A percentile compares a stretch with the other conserved stretches of the same genome.
Evolutionary conservation across 1,140 invertebrate genomes (phyloP).

Genomic region (Probaryconus sp.): DNA sequence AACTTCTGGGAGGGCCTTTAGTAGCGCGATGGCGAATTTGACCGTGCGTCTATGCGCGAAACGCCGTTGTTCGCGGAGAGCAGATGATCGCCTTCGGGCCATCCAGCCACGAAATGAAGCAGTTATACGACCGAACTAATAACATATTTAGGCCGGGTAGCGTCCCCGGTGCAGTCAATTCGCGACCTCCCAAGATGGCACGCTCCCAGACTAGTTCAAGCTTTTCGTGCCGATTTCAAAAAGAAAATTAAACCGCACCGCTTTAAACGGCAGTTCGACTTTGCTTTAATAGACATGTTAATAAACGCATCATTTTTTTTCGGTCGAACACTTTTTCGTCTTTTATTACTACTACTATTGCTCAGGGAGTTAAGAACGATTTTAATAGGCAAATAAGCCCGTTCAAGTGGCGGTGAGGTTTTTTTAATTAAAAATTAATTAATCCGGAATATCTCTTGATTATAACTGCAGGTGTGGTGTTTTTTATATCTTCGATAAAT

Average conservation of each 20-base stretch:
- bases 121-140: constrained; percentile 77
- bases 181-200: constrained; percentile 77
- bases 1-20: constrained; percentile 73
- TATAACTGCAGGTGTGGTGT: too few relatives aligned
- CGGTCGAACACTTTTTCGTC: too few relatives aligned
- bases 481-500: too few relatives aligned
- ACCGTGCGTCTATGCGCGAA: constrained; percentile 60
- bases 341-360: too few relatives aligned
- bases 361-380: too few relatives aligned
- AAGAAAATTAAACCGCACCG: constrained; percentile 10
- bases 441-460: too few relatives aligned
- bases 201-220: constrained; percentile 66
- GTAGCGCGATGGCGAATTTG: constrained; percentile 55
- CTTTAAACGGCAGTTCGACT: constrained; percentile 43
- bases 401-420: too few relatives aligned
- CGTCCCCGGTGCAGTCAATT: constrained; percentile 61
- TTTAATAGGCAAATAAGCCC: too few relatives aligned
- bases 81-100: constrained; percentile 73
- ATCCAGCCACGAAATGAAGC: constrained; percentile 74
- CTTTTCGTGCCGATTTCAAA: constrained; percentile 44
- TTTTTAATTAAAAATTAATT: too few relatives aligned
- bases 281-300: constrained; percentile 53
- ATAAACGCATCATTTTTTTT: constrained; percentile 46
- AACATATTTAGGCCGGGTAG: constrained; percentile 75
- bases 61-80: constrained; percentile 59